A percentile compares a stretch with the other conserved stretches of the same genome.
Conservation (phyloP, 2,888 invertebrate genomes). For the Dasypogon diadema region DNA sequence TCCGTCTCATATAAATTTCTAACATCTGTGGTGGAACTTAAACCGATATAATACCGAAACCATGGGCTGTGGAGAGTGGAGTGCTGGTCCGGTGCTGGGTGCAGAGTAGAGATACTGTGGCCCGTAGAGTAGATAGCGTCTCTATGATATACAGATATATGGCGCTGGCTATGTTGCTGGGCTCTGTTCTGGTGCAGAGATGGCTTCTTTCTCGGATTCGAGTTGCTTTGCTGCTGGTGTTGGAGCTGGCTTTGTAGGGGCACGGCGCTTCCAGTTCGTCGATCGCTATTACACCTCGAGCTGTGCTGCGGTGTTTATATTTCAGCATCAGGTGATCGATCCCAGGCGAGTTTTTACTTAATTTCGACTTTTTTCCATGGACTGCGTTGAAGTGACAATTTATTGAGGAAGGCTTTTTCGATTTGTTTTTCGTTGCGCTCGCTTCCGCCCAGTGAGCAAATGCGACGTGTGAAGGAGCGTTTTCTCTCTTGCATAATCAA, state of each 20-base stretch:
- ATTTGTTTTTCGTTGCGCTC: not conserved
- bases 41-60: conserved; percentile 37
- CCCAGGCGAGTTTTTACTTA: conserved; percentile 18
- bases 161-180: not conserved
- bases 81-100: not conserved
- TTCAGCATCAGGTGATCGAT: conserved; percentile 40
- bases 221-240: not conserved
- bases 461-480: no score
- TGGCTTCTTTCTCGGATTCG: no score
- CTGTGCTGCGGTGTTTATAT: conserved; percentile 1
- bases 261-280: not conserved
- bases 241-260: no score
- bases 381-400: conserved; percentile 14
- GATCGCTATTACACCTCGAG: conserved; percentile 39
- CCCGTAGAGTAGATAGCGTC: conserved; percentile 30
- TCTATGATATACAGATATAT: conserved; percentile 33
- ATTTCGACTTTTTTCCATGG: conserved; percentile 21
- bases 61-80: no score
- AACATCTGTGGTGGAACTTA: conserved; percentile 48
- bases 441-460: not conserved
- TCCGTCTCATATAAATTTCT: conserved; percentile 36
- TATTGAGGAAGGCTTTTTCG: conserved; percentile 16
- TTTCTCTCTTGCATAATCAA: no score
- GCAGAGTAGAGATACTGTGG: not conserved
- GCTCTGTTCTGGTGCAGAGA: no score